These are phyloP conservation scores for Drosophila ercepeae DNA, from an alignment of 1,140 invertebrate species.

Conservation along the genomic window DNA sequence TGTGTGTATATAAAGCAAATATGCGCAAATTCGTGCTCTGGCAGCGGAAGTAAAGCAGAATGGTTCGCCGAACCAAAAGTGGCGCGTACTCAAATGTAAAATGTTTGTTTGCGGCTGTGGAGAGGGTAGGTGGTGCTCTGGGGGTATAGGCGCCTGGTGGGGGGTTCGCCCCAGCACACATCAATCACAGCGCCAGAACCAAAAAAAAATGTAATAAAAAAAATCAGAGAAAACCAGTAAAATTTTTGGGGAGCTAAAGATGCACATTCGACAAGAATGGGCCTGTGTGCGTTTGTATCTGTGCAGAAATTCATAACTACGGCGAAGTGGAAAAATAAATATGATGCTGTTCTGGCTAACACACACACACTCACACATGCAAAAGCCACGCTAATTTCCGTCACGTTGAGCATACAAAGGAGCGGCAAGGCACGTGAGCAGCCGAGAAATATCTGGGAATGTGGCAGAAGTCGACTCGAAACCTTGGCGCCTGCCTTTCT, in stretches of 20 bases:
- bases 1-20: constrained; percentile 57
- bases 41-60: constrained; percentile 58
- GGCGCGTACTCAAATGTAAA: constrained; percentile 78
- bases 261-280: constrained; percentile 52
- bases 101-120: constrained; percentile 73
- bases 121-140: background rate
- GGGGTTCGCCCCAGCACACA: constrained; percentile 49
- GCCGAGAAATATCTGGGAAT: constrained; percentile 21
- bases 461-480: constrained; percentile 10
- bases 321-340: constrained; percentile 75
- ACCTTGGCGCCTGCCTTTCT: background rate
- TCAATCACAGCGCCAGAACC: constrained; percentile 58
- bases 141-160: background rate
- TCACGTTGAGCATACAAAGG: constrained; percentile 80
- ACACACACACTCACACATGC: constrained; percentile 31
- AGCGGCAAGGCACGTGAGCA: constrained; percentile 61
- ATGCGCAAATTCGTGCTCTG: constrained; percentile 81
- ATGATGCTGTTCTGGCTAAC: constrained; percentile 48
- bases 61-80: constrained; percentile 67
- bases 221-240: constrained; percentile 20
- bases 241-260: constrained; percentile 65
- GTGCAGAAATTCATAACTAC: constrained; percentile 73
- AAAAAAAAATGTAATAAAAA: constrained; percentile 46
- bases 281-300: constrained; percentile 28
- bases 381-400: constrained; percentile 76